Conservation (phyloP, 2,113 vertebrate genomes). For the Burhinus bistriatus region DNA sequence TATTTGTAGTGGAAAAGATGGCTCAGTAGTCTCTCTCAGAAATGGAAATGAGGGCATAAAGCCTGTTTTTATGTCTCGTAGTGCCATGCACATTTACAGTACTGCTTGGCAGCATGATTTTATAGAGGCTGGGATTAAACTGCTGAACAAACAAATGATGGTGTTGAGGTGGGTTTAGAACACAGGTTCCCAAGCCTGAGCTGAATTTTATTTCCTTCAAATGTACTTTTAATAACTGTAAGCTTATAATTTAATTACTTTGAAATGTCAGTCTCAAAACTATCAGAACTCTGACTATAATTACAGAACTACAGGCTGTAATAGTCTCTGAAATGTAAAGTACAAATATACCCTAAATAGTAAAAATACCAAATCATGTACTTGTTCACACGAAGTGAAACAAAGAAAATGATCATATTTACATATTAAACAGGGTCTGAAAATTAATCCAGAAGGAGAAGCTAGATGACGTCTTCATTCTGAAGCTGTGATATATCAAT, state of each 20-base stretch:
- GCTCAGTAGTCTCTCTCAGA: not conserved
- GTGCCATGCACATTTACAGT: not conserved
- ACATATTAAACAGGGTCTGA: not conserved
- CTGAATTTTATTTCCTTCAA: not conserved
- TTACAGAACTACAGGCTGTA: not conserved
- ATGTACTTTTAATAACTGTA: constrained; percentile 16
- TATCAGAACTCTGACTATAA: not conserved
- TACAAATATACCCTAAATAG: not conserved
- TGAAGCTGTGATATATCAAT: not conserved
- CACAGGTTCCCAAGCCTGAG: not conserved
- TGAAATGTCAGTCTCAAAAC: not conserved
- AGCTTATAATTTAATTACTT: constrained; percentile 23
- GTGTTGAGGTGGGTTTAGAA: not conserved
- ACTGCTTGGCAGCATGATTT: not conserved
- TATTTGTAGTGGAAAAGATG: constrained; percentile 3
- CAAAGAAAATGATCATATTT: not conserved
- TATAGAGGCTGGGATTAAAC: constrained; percentile 15
- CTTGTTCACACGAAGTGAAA: not conserved
- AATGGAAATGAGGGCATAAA: constrained; percentile 24
- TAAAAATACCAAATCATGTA: not conserved
- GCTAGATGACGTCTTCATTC: not conserved
- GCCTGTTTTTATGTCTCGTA: not conserved
- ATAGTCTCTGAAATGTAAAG: not conserved
- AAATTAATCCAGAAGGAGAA: not conserved
- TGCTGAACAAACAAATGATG: constrained; percentile 26